Percentiles rank a stretch among this genome's conserved stretches.
Evolutionary conservation across 2,797 vertebrate genomes (phyloP).

Genomic region (Melanogrammus aeglefinus): DNA sequence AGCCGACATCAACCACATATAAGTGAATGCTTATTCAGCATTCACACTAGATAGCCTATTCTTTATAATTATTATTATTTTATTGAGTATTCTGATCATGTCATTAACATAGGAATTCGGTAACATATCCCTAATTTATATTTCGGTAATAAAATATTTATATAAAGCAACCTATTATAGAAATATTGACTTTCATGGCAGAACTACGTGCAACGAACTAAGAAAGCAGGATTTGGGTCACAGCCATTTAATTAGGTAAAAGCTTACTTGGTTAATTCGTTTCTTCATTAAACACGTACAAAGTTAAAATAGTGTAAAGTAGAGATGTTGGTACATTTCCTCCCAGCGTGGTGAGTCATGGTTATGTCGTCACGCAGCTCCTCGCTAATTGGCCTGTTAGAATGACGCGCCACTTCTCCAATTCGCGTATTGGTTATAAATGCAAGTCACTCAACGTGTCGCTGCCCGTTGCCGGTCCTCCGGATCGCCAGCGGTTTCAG

Average conservation of each 20-base stretch:
- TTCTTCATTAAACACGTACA: not conserved
- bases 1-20: no score
- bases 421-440: slow-evolving; percentile 49
- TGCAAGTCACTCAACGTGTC: slow-evolving; percentile 29
- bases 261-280: not conserved
- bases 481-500: not conserved
- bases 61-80: no score
- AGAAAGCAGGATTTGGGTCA: not conserved
- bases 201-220: not conserved
- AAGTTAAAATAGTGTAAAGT: not conserved
- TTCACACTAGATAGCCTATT: no score
- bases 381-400: not conserved
- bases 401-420: not conserved
- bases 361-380: not conserved
- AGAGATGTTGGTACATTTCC: not conserved
- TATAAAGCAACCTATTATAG: no score
- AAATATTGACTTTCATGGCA: not conserved
- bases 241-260: not conserved
- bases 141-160: no score
- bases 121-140: not conserved
- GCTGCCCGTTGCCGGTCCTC: slow-evolving; percentile 6
- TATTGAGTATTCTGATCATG: not conserved
- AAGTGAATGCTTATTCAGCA: no score
- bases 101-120: not conserved
- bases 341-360: not conserved